These are phyloP conservation scores for Trichogramma dendrolimi DNA, from an alignment of 2,888 invertebrate species.

Conservation along the genomic window DNA sequence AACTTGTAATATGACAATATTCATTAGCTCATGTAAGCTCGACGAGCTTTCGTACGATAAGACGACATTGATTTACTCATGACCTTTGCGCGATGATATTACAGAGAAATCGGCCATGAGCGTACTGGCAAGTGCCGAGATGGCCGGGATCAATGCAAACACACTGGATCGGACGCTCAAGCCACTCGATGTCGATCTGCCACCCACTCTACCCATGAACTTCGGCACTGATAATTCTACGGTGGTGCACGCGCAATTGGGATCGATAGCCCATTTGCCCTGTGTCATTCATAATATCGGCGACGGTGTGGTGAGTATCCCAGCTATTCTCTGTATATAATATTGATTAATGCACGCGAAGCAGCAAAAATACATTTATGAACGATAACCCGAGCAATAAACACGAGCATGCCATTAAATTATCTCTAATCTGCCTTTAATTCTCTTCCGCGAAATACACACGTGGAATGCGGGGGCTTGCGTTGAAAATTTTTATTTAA, in stretches of 20 bases:
- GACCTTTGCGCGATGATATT: constrained; percentile 31
- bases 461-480: too few relatives aligned
- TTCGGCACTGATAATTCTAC: constrained; percentile 82
- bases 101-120: constrained; percentile 38
- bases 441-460: too few relatives aligned
- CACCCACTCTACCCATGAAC: constrained; percentile 63
- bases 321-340: not conserved
- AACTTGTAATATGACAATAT: too few relatives aligned
- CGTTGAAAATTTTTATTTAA: too few relatives aligned
- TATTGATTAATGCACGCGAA: too few relatives aligned
- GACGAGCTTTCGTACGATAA: too few relatives aligned
- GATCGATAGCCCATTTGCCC: constrained; percentile 77
- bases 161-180: constrained; percentile 41
- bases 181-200: constrained; percentile 45
- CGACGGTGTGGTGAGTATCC: constrained; percentile 76
- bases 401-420: too few relatives aligned
- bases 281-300: constrained; percentile 82
- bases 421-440: too few relatives aligned
- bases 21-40: too few relatives aligned
- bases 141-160: constrained; percentile 41
- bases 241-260: constrained; percentile 76
- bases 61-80: constrained; percentile 19
- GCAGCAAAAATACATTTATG: too few relatives aligned
- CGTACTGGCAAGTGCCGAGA: constrained; percentile 39
- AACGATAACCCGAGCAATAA: too few relatives aligned